phyloP scores from a whole-genome alignment of 2,888 invertebrate species.

The Mesorhabditis sp. region DNA sequence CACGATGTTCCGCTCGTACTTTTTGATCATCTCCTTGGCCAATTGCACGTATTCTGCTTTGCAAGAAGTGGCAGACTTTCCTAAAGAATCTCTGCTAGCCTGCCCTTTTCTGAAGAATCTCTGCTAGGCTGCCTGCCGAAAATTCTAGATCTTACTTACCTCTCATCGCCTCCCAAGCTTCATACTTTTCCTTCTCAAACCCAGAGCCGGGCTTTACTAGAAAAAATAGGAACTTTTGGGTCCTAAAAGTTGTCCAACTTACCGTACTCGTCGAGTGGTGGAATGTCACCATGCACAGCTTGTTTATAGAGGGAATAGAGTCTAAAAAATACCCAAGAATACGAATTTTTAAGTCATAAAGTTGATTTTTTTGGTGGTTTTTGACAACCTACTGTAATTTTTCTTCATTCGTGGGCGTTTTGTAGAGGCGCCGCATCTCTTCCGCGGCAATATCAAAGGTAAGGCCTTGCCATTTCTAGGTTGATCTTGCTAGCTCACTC shows the following conservation, averaged over 20 bases:
- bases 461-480: constrained; percentile 35
- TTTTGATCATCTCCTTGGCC: constrained; percentile 39
- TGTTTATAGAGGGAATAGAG: constrained; percentile 45
- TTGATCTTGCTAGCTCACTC: not conserved
- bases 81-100: too few relatives aligned
- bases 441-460: constrained; percentile 43
- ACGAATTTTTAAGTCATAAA: not conserved
- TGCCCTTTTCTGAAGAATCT: too few relatives aligned
- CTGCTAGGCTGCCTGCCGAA: too few relatives aligned
- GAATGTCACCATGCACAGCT: constrained; percentile 41
- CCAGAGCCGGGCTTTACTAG: constrained; percentile 13
- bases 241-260: constrained; percentile 10
- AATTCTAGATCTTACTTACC: constrained; percentile 10
- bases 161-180: constrained; percentile 27
- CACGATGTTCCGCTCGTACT: constrained; percentile 30
- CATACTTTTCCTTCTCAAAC: constrained; percentile 27
- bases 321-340: constrained; percentile 2
- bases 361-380: not conserved
- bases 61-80: constrained; percentile 16
- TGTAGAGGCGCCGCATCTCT: constrained; percentile 33
- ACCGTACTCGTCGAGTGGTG: constrained; percentile 34
- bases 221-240: constrained; percentile 7
- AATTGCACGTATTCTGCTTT: constrained; percentile 31
- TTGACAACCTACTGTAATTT: not conserved
- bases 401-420: constrained; percentile 9